phyloP scores from a whole-genome alignment of 2,797 vertebrate genomes.

The Tapera naevia region DNA sequence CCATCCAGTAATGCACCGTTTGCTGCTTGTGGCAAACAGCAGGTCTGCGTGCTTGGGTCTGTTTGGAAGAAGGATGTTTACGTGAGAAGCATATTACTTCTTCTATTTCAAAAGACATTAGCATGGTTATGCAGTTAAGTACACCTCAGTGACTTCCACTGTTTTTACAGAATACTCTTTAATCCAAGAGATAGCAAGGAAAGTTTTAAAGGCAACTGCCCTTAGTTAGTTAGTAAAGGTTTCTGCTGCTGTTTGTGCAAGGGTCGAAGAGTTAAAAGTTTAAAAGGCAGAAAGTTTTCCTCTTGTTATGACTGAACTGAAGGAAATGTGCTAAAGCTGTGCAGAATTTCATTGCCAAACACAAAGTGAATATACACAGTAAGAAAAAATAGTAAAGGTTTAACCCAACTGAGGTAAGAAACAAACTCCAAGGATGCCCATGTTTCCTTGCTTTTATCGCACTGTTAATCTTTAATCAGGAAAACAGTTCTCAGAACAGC shows the following conservation, averaged over 20 bases:
- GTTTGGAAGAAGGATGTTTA: constrained; percentile 31
- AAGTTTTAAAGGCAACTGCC: constrained; percentile 41
- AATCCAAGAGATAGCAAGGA: constrained; percentile 29
- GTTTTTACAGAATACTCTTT: constrained; percentile 54
- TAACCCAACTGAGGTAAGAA: constrained; percentile 60
- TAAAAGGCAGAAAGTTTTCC: constrained; percentile 57
- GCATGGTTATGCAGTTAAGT: not conserved
- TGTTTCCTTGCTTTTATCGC: not conserved
- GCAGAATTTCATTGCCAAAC: constrained; percentile 45
- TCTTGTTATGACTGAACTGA: constrained; percentile 44
- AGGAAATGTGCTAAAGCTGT: constrained; percentile 22
- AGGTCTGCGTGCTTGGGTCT: not conserved
- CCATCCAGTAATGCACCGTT: not conserved
- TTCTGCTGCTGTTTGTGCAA: constrained; percentile 19
- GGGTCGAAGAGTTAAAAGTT: constrained; percentile 24
- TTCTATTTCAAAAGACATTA: constrained; percentile 41
- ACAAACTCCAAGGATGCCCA: constrained; percentile 44
- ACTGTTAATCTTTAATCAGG: constrained; percentile 47
- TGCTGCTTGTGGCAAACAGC: not conserved
- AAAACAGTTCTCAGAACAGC: constrained; percentile 46
- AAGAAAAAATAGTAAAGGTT: constrained; percentile 43
- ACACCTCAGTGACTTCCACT: constrained; percentile 37
- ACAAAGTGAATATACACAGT: constrained; percentile 37
- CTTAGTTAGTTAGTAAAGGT: constrained; percentile 21
- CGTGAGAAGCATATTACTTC: not conserved